Evolutionary conservation across 2,888 invertebrate genomes (phyloP), one percentile per base, ranked within the genome.

Genomic region (Plusia festucae): DNA sequence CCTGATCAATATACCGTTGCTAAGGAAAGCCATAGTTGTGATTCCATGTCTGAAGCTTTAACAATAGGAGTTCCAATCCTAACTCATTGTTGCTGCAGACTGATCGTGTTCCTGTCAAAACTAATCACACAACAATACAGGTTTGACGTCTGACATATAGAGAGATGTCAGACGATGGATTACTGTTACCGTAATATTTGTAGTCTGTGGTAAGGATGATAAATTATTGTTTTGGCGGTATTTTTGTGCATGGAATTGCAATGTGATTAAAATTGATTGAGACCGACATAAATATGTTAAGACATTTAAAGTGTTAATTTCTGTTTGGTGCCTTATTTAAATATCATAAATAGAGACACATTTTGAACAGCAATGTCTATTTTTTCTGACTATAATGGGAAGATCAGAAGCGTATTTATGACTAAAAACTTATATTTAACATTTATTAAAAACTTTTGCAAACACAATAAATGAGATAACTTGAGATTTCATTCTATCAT

Each of bases 101-200:
- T 52, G 64, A 77, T 75, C 59, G 60, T 60, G n/a, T 20, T 58
- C 15, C 73, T 60, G 69, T 77, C 74, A 73, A 73, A 74, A 60
- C 64, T 65, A 63, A 73, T 75, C 73, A 49, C 58, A n/a, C 32
- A 77, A 74, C 62, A 77, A 72, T 68, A 54, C 53, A 56, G 40
- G 22, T 61, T 63, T 64, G 74, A 77, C 73, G 68, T 64, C 49
- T 76, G 68, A 73, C 73, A 59, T 62, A 77, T 72, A 62, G 52
- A 53, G 22, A 8, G 44, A 51, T 27, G 60, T 61, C 60, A 61
- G 53, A 20, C 27, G 18, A 61, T 71, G 27, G 60, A 61, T 71
- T 53, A 57, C 63, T 22, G 53, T 46, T 53, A 51, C 34, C 30
- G 46, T 46, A 30, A 7, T 11, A 18, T 27, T 53, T 58, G 27